Conservation (phyloP, 2,888 invertebrate species). For the Bombylius discolor region DNA sequence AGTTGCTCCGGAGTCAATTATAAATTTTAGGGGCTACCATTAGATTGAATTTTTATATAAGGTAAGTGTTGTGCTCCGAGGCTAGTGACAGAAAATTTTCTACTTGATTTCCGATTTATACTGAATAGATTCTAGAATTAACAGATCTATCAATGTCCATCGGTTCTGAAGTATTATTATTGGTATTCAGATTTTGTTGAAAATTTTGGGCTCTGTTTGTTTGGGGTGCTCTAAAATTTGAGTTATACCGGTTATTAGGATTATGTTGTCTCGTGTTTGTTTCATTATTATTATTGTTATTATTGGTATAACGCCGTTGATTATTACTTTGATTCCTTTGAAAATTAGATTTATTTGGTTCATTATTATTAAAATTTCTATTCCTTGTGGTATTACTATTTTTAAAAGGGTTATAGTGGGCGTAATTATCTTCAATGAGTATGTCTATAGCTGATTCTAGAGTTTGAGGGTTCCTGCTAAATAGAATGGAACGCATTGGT, state of each 20-base stretch:
- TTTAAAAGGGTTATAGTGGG: not conserved
- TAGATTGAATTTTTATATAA: constrained; percentile 9
- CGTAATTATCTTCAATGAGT: not conserved
- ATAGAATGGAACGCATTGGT: not conserved
- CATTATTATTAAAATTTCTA: not conserved
- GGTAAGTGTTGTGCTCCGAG: constrained; percentile 4
- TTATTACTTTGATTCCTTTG: no score
- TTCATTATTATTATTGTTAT: not conserved
- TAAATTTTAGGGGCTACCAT: constrained; percentile 6
- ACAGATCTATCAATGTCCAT: constrained; percentile 1
- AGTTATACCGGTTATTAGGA: not conserved
- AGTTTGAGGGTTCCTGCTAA: not conserved
- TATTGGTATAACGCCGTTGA: no score
- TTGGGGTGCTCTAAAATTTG: no score
- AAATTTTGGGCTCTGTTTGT: not conserved
- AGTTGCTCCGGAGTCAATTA: constrained; percentile 9
- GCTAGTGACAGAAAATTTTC: constrained; percentile 6
- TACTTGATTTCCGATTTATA: not conserved
- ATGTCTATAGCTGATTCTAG: not conserved
- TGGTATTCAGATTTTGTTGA: not conserved
- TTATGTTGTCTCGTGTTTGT: not conserved
- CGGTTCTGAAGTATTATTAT: not conserved
- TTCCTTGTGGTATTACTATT: not conserved
- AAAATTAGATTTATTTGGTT: not conserved
- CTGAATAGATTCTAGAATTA: not conserved